A percentile compares a stretch with the other conserved stretches of the same genome.
Evolutionary conservation across 2,797 vertebrate genomes (phyloP).

Genomic region (Scomberomorus guttatus): DNA sequence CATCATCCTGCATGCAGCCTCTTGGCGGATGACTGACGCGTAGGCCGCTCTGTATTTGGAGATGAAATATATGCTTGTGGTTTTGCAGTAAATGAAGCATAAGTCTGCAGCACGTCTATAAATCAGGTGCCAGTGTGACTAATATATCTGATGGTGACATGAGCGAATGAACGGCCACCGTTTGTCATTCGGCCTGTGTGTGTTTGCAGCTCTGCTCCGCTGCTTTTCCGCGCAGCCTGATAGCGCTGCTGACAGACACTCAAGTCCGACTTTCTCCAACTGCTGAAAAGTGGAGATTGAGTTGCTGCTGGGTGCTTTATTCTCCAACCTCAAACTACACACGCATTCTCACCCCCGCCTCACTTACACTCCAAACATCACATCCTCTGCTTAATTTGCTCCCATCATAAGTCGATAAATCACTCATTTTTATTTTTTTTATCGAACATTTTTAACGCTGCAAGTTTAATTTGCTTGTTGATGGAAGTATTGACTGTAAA

Average conservation of each 20-base stretch:
- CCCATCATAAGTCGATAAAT: neutral
- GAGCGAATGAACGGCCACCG: slow-evolving; percentile 59
- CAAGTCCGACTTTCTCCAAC: slow-evolving; percentile 11
- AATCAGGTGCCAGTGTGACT: slow-evolving; percentile 78
- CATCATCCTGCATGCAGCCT: neutral
- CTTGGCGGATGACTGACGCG: slow-evolving; percentile 12
- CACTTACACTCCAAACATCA: slow-evolving; percentile 17
- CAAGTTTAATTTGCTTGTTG: neutral
- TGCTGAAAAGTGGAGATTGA: slow-evolving; percentile 34
- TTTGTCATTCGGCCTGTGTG: slow-evolving; percentile 41
- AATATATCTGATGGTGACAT: slow-evolving; percentile 74
- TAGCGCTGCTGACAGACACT: slow-evolving; percentile 55
- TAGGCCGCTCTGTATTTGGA: slow-evolving; percentile 42
- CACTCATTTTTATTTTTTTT: neutral
- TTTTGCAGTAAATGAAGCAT: slow-evolving; percentile 78
- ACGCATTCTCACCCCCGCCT: neutral
- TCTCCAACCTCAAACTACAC: slow-evolving; percentile 20
- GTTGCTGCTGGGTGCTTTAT: slow-evolving; percentile 22
- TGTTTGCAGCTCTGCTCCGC: slow-evolving; percentile 23
- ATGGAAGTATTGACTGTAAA: neutral
- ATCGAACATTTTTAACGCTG: neutral
- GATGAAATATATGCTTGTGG: slow-evolving; percentile 67
- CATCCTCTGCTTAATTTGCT: slow-evolving; percentile 11
- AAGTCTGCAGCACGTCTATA: slow-evolving; percentile 70
- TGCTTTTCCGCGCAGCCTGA: slow-evolving; percentile 23